phyloP scores from a whole-genome alignment of 2,113 vertebrate species.

The Sterrhoptilus dennistouni region DNA sequence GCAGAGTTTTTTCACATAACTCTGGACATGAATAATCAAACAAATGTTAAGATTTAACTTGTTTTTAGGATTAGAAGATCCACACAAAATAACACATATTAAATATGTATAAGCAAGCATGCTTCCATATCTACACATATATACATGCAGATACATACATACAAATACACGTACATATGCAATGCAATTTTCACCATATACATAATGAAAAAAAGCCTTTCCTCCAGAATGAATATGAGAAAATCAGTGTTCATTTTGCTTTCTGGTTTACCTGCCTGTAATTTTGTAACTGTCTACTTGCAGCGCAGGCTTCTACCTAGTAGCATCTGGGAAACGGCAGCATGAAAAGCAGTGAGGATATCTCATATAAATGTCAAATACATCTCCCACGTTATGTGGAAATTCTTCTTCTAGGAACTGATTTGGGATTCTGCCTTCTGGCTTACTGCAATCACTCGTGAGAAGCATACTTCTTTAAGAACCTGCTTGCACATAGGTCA shows the following conservation, averaged over 20 bases:
- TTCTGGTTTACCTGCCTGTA: not conserved
- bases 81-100: not conserved
- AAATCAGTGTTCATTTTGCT: not conserved
- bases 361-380: not conserved
- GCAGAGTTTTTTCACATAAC: not conserved
- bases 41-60: rapidly evolving
- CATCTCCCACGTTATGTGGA: not conserved
- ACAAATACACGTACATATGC: not conserved
- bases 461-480: not conserved
- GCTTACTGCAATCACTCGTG: too few relatives aligned
- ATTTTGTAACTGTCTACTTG: not conserved
- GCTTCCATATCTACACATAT: not conserved
- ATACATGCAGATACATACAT: too few relatives aligned
- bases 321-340: not conserved
- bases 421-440: not conserved
- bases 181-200: not conserved
- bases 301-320: not conserved
- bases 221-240: not conserved
- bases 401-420: not conserved
- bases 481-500: not conserved
- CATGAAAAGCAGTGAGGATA: not conserved
- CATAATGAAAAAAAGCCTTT: not conserved
- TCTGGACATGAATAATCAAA: not conserved
- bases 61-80: not conserved
- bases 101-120: not conserved